Percentiles rank a stretch among this genome's conserved stretches.
phyloP scores from a whole-genome alignment of 2,797 vertebrate genomes.

The Cyprinodon diabolis region DNA sequence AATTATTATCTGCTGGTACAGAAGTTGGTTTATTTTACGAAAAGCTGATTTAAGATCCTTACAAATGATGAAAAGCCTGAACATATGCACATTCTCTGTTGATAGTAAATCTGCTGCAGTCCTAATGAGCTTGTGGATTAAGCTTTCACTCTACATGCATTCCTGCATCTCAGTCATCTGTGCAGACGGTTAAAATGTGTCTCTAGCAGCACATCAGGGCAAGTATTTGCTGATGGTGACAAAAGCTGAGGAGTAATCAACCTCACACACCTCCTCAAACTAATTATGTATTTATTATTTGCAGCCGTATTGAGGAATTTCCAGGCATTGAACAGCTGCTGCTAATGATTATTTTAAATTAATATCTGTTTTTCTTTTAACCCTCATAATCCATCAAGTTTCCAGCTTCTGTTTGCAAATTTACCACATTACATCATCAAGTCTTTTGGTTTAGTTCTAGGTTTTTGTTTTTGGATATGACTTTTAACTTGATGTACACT shows the following conservation, averaged over 20 bases:
- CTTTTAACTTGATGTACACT: slow-evolving; percentile 30
- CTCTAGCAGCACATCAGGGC: slow-evolving; percentile 23
- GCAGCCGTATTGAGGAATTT: background rate
- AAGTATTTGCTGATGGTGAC: slow-evolving; percentile 14
- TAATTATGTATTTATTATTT: background rate
- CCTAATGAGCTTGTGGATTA: slow-evolving; percentile 44
- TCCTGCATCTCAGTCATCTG: slow-evolving; percentile 60
- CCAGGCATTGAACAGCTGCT: slow-evolving; percentile 1
- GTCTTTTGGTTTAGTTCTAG: slow-evolving; percentile 13
- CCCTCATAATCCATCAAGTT: background rate
- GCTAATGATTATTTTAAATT: slow-evolving; percentile 3
- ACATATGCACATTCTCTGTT: slow-evolving; percentile 16
- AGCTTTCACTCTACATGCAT: slow-evolving; percentile 47
- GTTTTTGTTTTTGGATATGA: slow-evolving; percentile 29
- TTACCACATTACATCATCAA: slow-evolving; percentile 18
- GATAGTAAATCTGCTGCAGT: slow-evolving; percentile 24
- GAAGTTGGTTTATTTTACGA: background rate
- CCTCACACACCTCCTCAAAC: slow-evolving; percentile 18
- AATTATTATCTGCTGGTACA: slow-evolving; percentile 1
- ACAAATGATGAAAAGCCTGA: slow-evolving; percentile 1
- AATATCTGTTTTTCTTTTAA: slow-evolving; percentile 9
- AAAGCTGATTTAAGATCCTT: slow-evolving; percentile 4
- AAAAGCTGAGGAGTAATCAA: slow-evolving; percentile 38
- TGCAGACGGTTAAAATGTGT: slow-evolving; percentile 48
- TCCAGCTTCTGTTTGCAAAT: slow-evolving; percentile 11